phyloP scores from a whole-genome alignment of 2,797 vertebrate species.

The Lepidocolaptes lacrymiger region DNA sequence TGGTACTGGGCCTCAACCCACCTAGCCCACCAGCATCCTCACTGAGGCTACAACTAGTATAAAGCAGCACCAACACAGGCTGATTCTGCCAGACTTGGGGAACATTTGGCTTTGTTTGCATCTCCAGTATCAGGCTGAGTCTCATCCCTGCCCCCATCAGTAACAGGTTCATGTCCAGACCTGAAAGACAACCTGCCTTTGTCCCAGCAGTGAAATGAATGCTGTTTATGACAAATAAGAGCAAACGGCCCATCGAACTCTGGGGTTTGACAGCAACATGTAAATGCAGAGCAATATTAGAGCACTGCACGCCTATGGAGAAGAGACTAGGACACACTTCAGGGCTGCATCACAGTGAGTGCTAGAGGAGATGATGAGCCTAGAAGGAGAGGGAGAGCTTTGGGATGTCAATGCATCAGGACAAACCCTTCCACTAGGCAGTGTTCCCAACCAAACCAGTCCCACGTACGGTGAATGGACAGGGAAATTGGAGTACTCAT shows the following conservation, averaged over 20 bases:
- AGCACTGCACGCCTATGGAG: neutral
- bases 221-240: neutral
- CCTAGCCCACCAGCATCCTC: neutral
- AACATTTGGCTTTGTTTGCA: neutral
- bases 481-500: neutral
- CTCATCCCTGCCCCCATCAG: neutral
- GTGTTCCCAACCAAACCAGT: neutral
- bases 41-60: neutral
- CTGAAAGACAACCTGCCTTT: slow-evolving; percentile 16
- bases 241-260: neutral
- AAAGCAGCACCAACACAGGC: neutral
- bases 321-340: neutral
- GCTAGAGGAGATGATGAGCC: neutral
- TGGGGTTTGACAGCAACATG: neutral
- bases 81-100: neutral
- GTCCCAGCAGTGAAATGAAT: neutral
- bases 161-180: neutral
- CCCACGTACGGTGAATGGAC: fast-evolving
- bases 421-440: neutral
- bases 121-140: neutral
- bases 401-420: neutral
- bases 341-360: neutral
- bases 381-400: neutral
- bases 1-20: neutral
- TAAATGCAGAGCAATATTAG: neutral